Percentiles rank a stretch among this genome's conserved stretches.
Evolutionary conservation across 2,113 vertebrate species (phyloP).

Genomic region (Ovibos moschatus): DNA sequence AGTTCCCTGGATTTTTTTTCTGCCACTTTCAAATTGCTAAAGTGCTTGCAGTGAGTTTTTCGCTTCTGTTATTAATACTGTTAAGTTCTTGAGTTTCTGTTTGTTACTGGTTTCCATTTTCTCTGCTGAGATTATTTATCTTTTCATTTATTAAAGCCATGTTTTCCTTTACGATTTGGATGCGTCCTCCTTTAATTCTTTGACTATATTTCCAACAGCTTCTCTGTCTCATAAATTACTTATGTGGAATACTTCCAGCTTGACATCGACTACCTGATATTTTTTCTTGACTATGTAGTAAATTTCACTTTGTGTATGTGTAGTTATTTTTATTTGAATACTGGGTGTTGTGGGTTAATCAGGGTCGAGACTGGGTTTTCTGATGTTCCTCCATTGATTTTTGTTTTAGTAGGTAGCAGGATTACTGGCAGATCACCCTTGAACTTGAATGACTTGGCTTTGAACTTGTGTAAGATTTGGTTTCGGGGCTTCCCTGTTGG

Average conservation of each 20-base stretch:
- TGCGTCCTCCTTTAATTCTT: constrained; percentile 3
- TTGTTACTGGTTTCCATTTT: constrained; percentile 4
- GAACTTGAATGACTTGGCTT: neutral
- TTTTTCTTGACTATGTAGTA: neutral
- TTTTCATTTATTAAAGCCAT: constrained; percentile 11
- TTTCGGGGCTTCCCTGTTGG: neutral
- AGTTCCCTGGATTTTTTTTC: neutral
- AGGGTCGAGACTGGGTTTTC: neutral
- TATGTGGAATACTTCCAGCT: neutral
- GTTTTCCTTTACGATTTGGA: constrained; percentile 26
- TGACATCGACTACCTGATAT: neutral
- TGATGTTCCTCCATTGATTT: neutral
- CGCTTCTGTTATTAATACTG: neutral
- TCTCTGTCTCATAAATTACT: neutral
- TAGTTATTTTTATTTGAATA: neutral
- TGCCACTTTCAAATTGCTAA: neutral
- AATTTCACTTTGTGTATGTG: neutral
- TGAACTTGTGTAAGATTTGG: neutral
- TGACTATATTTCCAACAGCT: neutral
- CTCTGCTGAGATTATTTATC: neutral
- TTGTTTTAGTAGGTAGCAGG: neutral
- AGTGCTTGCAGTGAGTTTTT: neutral
- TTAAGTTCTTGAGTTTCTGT: neutral
- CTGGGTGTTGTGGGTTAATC: neutral
- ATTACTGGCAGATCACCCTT: neutral